phyloP scores from a whole-genome alignment of 2,113 vertebrate species.

The Prinia subflava region DNA sequence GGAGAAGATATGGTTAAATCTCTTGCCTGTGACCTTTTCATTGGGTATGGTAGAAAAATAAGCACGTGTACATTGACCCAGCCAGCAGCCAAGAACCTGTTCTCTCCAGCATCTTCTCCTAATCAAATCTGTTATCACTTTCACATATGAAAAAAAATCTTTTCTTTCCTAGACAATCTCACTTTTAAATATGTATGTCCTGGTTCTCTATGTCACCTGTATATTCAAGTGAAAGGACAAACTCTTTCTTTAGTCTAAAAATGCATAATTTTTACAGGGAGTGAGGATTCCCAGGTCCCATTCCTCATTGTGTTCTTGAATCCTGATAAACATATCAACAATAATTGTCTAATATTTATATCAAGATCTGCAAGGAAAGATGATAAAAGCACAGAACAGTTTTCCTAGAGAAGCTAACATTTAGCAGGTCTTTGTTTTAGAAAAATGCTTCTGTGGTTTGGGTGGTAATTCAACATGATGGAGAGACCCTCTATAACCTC shows the following conservation, averaged over 20 bases:
- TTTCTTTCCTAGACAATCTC: neutral
- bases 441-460: neutral
- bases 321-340: neutral
- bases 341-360: neutral
- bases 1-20: conserved; percentile 48
- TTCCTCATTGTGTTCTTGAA: neutral
- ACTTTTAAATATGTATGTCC: neutral
- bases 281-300: neutral
- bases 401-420: neutral
- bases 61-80: neutral
- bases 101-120: neutral
- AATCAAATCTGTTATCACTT: neutral
- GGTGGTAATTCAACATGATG: neutral
- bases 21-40: conserved; percentile 30
- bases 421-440: neutral
- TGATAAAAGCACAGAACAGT: neutral
- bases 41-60: neutral
- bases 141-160: neutral
- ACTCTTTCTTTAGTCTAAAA: neutral
- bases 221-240: neutral
- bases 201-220: neutral
- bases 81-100: neutral
- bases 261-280: neutral
- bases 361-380: neutral
- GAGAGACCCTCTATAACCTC: neutral